phyloP scores from a whole-genome alignment of 2,797 vertebrate genomes.

The Selene dorsalis region DNA sequence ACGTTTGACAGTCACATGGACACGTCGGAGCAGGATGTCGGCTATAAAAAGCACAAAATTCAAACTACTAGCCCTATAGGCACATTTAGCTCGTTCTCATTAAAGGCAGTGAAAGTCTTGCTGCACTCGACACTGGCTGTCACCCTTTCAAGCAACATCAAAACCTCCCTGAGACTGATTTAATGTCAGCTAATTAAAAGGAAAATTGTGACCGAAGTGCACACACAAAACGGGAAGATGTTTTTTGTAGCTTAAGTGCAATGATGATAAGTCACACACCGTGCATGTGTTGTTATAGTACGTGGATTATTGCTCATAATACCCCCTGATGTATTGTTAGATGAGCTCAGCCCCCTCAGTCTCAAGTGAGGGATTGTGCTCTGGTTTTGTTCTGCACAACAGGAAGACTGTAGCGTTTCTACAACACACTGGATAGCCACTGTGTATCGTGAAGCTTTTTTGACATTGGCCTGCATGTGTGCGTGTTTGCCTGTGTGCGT shows the following conservation, averaged over 20 bases:
- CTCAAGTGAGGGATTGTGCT: conserved; percentile 28
- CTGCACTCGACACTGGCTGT: conserved; percentile 1
- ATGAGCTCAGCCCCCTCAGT: conserved; percentile 16
- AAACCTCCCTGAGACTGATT: conserved; percentile 3
- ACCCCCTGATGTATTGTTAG: conserved; percentile 17
- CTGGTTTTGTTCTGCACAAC: conserved; percentile 20
- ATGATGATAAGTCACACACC: conserved; percentile 23
- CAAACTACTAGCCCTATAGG: background rate
- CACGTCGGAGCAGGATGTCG: background rate
- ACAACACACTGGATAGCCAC: conserved; percentile 22
- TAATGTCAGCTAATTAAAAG: conserved; percentile 6
- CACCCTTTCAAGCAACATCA: background rate
- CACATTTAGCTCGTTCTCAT: background rate
- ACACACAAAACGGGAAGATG: conserved; percentile 13
- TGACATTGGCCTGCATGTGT: background rate
- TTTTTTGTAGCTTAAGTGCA: conserved; percentile 22
- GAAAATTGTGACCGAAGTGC: background rate
- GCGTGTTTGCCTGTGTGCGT: background rate
- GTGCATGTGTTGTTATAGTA: background rate
- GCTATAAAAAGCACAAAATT: conserved; percentile 22
- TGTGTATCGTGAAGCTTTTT: conserved; percentile 3
- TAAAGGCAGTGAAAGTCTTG: background rate
- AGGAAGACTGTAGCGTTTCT: conserved; percentile 28
- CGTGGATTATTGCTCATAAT: conserved; percentile 31
- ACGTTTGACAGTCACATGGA: conserved; percentile 29